Evolutionary conservation across 2,888 invertebrate species (phyloP).

Genomic region (Fabriciana adippe): DNA sequence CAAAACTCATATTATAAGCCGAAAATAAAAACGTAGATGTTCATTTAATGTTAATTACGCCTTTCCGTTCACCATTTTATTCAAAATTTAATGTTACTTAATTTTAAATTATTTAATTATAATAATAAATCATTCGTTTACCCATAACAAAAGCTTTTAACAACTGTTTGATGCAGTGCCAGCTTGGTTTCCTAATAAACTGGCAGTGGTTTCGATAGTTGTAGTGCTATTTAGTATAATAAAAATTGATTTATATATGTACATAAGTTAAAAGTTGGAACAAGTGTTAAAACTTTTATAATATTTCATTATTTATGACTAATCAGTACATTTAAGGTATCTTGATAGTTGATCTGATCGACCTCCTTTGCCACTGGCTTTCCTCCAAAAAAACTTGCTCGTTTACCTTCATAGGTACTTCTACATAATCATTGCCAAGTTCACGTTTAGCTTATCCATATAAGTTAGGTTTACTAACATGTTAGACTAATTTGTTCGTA

Average conservation of each 20-base stretch:
- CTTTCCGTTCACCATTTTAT: too few relatives aligned
- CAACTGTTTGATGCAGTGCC: too few relatives aligned
- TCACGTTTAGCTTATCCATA: constrained; percentile 23
- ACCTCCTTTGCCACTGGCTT: constrained; percentile 20
- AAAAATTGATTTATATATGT: neutral
- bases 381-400: constrained; percentile 30
- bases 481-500: neutral
- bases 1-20: too few relatives aligned
- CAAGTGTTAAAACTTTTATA: neutral
- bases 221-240: too few relatives aligned
- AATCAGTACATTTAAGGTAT: constrained; percentile 10
- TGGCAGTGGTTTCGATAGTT: too few relatives aligned
- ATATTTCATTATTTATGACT: neutral
- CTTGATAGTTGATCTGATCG: constrained; percentile 1
- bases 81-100: too few relatives aligned
- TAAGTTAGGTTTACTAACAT: constrained; percentile 7
- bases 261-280: neutral
- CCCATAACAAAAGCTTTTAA: too few relatives aligned
- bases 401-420: neutral
- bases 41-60: too few relatives aligned
- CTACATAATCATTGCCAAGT: constrained; percentile 27
- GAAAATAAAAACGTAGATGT: too few relatives aligned
- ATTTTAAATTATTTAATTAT: too few relatives aligned
- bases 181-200: too few relatives aligned
- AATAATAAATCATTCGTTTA: too few relatives aligned